Evolutionary conservation across 2,888 invertebrate species (phyloP).

Genomic region (Apamea crenata): DNA sequence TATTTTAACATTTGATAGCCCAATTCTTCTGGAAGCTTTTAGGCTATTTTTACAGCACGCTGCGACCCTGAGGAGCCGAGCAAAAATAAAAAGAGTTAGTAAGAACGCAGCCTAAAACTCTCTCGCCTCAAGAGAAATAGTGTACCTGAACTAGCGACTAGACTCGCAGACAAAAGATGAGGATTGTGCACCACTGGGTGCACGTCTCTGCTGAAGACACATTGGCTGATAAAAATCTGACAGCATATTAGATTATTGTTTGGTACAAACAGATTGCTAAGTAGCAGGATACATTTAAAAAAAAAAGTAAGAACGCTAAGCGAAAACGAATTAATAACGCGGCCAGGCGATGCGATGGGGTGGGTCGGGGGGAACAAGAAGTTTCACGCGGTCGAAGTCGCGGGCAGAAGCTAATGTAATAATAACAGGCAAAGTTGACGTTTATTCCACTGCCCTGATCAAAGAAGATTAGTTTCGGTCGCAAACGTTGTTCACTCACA

Average conservation of each 20-base stretch:
- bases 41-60: neutral
- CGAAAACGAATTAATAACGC: neutral
- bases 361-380: neutral
- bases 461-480: slow-evolving; percentile 22
- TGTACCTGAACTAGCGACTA: too few species aligned
- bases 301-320: neutral
- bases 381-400: neutral
- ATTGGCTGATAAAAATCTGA: too few species aligned
- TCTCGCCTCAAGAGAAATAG: too few species aligned
- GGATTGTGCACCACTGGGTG: too few species aligned
- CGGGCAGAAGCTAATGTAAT: neutral
- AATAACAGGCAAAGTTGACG: neutral
- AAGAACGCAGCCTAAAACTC: too few species aligned
- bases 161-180: too few species aligned
- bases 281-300: too few species aligned
- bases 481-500: slow-evolving; percentile 34
- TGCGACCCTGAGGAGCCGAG: neutral
- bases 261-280: too few species aligned
- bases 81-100: neutral
- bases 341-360: neutral
- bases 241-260: too few species aligned
- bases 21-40: neutral
- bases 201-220: too few species aligned
- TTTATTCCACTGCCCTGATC: slow-evolving; percentile 9
- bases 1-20: neutral